phyloP scores from a whole-genome alignment of 2,113 vertebrate genomes.

The Melanotaenia duboulayi region DNA sequence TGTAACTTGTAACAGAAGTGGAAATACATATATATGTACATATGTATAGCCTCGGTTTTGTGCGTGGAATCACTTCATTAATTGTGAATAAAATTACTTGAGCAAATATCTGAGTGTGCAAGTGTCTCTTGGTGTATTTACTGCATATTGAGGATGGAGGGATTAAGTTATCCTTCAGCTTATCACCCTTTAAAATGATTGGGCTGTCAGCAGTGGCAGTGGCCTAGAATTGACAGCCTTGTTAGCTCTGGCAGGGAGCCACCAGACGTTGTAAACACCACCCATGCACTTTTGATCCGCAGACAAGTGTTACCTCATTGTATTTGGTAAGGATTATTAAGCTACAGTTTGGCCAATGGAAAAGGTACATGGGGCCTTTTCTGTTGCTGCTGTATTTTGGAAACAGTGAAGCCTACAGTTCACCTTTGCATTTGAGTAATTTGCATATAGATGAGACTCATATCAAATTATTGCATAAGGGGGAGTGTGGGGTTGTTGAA shows the following conservation, averaged over 20 bases:
- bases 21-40: too few species aligned
- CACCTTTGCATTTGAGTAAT: constrained; percentile 51
- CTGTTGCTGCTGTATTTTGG: constrained; percentile 28
- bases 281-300: constrained; percentile 58
- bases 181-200: constrained; percentile 79
- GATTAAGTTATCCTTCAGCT: constrained; percentile 71
- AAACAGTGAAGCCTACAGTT: constrained; percentile 21
- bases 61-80: constrained; percentile 12
- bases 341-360: constrained; percentile 46
- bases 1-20: too few species aligned
- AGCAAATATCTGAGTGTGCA: neutral
- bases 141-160: constrained; percentile 34
- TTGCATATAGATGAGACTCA: constrained; percentile 71
- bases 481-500: constrained; percentile 47
- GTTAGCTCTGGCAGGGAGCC: constrained; percentile 49
- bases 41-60: too few species aligned
- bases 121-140: constrained; percentile 28
- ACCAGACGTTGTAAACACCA: constrained; percentile 58
- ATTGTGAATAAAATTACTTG: constrained; percentile 8
- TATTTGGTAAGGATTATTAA: constrained; percentile 45
- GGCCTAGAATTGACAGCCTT: constrained; percentile 75
- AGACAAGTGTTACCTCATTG: constrained; percentile 42
- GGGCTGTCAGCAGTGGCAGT: constrained; percentile 61
- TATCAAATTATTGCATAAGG: constrained; percentile 45
- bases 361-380: constrained; percentile 32